Conservation (phyloP, 1,140 invertebrate genomes). For the Musca domestica region DNA sequence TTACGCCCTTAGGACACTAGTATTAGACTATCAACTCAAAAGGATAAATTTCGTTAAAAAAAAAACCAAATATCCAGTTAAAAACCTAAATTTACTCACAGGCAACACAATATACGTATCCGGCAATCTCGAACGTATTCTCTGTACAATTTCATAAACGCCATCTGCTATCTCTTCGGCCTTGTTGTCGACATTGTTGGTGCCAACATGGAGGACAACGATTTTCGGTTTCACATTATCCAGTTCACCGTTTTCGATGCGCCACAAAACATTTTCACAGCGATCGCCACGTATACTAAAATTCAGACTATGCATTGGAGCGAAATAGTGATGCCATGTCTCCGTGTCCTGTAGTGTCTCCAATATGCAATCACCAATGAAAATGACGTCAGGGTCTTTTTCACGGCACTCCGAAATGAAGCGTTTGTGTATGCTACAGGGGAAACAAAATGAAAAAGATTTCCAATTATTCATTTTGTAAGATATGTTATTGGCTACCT, state of each 20-base stretch:
- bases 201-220: constrained; percentile 81
- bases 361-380: constrained; percentile 84
- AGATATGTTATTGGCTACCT: not conserved
- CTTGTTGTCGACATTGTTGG: constrained; percentile 78
- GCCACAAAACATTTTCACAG: constrained; percentile 86
- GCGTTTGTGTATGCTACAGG: constrained; percentile 63
- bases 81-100: constrained; percentile 60
- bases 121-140: constrained; percentile 72
- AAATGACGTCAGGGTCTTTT: constrained; percentile 87
- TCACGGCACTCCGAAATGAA: constrained; percentile 78
- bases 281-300: constrained; percentile 87
- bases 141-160: constrained; percentile 72
- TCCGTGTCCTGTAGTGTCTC: constrained; percentile 74
- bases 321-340: constrained; percentile 84
- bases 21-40: no score
- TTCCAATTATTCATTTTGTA: not conserved
- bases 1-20: no score
- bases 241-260: constrained; percentile 82
- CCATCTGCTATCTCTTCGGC: constrained; percentile 78
- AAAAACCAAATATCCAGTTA: not conserved
- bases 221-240: constrained; percentile 87
- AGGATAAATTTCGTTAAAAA: no score
- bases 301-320: constrained; percentile 82
- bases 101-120: constrained; percentile 76
- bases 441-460: no score